Evolutionary conservation across 2,113 vertebrate genomes (phyloP).

Genomic region (Planiliza haematocheilus): DNA sequence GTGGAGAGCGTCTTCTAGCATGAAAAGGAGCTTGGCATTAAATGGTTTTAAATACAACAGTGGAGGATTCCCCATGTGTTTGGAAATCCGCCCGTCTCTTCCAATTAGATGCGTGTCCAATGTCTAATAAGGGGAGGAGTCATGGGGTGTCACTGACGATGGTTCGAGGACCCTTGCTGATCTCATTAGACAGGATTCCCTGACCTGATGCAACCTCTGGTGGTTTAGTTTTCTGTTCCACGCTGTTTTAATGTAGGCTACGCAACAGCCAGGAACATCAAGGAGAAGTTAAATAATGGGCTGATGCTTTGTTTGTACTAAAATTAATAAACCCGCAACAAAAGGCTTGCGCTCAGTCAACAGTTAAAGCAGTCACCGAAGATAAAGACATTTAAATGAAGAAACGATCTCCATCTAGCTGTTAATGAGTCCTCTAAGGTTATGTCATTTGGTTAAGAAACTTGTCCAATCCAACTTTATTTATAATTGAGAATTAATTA

Average conservation of each 20-base stretch:
- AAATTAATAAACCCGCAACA: no score
- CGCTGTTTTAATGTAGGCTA: slow-evolving; percentile 34
- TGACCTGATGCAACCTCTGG: slow-evolving; percentile 87
- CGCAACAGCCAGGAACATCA: not conserved
- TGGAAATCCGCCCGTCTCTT: slow-evolving; percentile 65
- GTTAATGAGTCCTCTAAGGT: no score
- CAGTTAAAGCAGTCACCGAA: no score
- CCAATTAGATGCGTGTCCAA: slow-evolving; percentile 85
- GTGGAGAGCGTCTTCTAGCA: no score
- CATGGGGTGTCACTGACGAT: slow-evolving; percentile 90
- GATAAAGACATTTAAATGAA: no score
- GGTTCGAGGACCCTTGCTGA: slow-evolving; percentile 91
- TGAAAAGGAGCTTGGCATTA: not conserved
- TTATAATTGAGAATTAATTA: no score
- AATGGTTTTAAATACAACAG: slow-evolving; percentile 9
- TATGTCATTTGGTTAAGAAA: no score
- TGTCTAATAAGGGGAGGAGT: slow-evolving; percentile 82
- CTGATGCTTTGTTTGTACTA: no score
- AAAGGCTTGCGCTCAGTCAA: no score
- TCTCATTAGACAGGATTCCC: slow-evolving; percentile 91
- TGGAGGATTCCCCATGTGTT: slow-evolving; percentile 66
- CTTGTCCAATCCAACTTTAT: no score
- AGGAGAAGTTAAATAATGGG: slow-evolving; percentile 72
- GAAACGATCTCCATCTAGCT: no score
- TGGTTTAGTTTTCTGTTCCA: slow-evolving; percentile 90